Conservation (phyloP, 2,888 invertebrate genomes). For the Spisula subtruncata region DNA sequence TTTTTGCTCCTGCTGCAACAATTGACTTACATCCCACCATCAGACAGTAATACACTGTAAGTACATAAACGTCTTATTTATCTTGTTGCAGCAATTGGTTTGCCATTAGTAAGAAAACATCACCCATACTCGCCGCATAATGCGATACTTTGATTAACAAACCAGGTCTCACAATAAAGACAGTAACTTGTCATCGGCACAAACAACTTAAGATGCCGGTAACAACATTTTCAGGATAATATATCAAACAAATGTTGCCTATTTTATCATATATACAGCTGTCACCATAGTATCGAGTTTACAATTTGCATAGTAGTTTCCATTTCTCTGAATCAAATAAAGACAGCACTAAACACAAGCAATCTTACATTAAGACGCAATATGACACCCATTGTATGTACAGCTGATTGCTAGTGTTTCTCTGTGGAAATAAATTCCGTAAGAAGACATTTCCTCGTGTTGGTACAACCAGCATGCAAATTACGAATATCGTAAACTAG, state of each 20-base stretch:
- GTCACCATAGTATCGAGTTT: not conserved
- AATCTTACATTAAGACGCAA: not conserved
- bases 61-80: not conserved
- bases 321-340: not conserved
- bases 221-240: not conserved
- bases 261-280: conserved; percentile 15
- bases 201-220: too few species aligned
- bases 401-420: not conserved
- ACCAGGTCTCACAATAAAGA: not conserved
- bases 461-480: not conserved
- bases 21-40: not conserved
- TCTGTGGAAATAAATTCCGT: not conserved
- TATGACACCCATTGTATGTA: not conserved
- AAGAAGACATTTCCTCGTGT: not conserved
- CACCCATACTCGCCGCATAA: not conserved
- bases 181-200: too few species aligned
- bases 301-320: not conserved
- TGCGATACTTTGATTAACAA: not conserved
- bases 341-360: not conserved
- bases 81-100: too few species aligned
- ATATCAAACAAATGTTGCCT: not conserved
- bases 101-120: not conserved
- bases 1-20: not conserved
- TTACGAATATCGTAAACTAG: not conserved
- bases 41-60: too few species aligned